Conservation (phyloP, 2,888 invertebrate genomes). For the Pandemis heparana region DNA sequence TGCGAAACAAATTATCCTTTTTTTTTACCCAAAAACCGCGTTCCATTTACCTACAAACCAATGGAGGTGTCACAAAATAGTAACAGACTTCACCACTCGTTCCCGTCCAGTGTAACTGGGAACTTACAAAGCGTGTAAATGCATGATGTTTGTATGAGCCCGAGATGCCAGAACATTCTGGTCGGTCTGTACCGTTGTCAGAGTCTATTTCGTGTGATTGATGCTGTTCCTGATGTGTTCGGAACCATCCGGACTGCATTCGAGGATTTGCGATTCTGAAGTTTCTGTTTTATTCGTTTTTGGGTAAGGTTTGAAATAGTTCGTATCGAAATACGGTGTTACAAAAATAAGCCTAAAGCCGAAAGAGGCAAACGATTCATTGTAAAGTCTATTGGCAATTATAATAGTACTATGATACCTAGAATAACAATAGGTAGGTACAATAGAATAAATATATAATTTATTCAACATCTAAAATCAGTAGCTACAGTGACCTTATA, state of each 20-base stretch:
- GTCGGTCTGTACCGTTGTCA: constrained; percentile 25
- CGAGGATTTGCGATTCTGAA: constrained; percentile 1
- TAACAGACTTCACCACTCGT: constrained; percentile 6
- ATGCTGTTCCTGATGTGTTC: constrained; percentile 30
- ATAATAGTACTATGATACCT: too few relatives aligned
- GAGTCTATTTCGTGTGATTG: constrained; percentile 40
- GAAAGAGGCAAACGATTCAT: too few relatives aligned
- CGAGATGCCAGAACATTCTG: neutral
- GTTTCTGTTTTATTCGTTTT: constrained; percentile 3
- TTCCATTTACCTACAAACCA: constrained; percentile 17
- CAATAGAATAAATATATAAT: too few relatives aligned
- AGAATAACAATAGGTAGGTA: too few relatives aligned
- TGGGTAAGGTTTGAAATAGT: neutral
- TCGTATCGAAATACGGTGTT: neutral
- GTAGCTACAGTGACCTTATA: too few relatives aligned
- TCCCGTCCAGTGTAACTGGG: neutral
- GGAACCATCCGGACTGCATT: constrained; percentile 36
- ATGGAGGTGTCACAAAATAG: constrained; percentile 15
- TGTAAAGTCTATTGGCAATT: too few relatives aligned
- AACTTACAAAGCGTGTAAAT: neutral
- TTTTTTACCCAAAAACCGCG: neutral
- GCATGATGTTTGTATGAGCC: neutral
- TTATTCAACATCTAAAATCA: too few relatives aligned
- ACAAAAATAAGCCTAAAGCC: too few relatives aligned
- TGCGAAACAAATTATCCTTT: neutral